Conservation (phyloP, 1,140 invertebrate genomes). For the Penaeus vannamei region DNA sequence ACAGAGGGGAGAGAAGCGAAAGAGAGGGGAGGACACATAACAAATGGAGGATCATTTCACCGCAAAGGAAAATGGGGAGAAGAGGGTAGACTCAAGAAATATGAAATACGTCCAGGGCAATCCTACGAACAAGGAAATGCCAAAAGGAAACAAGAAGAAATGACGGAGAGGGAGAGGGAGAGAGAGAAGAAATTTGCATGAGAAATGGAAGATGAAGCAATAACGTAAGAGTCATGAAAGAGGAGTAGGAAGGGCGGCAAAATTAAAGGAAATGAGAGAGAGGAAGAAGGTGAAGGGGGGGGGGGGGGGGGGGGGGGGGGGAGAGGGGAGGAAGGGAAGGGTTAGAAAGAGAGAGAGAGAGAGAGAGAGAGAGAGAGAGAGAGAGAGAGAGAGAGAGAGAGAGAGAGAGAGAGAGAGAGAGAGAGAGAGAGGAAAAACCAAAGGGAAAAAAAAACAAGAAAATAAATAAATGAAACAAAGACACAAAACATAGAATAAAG, state of each 20-base stretch:
- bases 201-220: background rate
- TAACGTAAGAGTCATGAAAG: background rate
- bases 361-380: no score
- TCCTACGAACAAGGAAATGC: background rate
- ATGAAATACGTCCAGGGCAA: background rate
- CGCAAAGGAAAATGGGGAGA: constrained; percentile 13
- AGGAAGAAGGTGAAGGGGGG: no score
- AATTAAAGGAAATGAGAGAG: background rate
- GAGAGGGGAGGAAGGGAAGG: background rate
- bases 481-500: background rate
- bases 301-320: no score
- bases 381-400: no score
- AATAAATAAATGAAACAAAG: no score
- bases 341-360: background rate
- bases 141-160: background rate
- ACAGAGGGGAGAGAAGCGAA: background rate
- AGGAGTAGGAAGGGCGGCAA: background rate
- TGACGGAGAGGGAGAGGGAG: background rate
- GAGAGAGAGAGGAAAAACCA: background rate
- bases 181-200: background rate
- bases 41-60: no score
- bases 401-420: no score
- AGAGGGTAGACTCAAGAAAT: background rate
- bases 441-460: background rate
- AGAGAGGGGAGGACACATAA: background rate